Percentiles rank a stretch among this genome's conserved stretches.
Evolutionary conservation across 2,888 invertebrate species (phyloP).

Genomic region (Eurytoma adleriae): DNA sequence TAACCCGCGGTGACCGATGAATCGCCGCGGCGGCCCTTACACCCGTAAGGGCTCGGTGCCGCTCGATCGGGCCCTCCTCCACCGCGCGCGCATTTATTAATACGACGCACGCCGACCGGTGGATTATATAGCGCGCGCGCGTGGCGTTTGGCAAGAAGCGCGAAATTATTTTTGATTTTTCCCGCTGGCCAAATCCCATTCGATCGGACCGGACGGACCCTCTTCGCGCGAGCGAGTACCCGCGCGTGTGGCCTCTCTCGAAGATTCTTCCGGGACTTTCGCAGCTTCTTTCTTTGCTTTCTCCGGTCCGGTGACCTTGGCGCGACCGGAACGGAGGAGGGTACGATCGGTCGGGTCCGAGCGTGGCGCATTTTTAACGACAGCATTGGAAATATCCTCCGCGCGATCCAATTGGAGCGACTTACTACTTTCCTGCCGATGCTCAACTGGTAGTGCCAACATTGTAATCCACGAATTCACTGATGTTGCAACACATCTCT

Average conservation of each 20-base stretch:
- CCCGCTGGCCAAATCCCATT: conserved; percentile 36
- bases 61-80: no score
- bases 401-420: neutral
- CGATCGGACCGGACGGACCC: conserved; percentile 22
- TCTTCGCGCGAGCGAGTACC: neutral
- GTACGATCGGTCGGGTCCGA: no score
- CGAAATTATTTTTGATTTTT: conserved; percentile 55
- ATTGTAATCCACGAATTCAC: conserved; percentile 12
- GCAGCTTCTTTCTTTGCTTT: neutral
- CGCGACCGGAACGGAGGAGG: no score
- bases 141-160: conserved; percentile 41
- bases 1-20: neutral
- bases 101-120: conserved; percentile 6
- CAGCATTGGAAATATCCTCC: no score
- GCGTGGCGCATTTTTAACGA: no score
- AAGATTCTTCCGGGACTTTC: conserved; percentile 13
- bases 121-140: conserved; percentile 1
- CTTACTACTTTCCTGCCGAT: conserved; percentile 19
- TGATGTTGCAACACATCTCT: neutral
- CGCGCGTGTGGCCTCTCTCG: neutral
- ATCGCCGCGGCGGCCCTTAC: neutral
- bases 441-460: neutral
- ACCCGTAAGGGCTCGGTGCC: no score
- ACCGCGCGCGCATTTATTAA: conserved; percentile 6
- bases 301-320: neutral